Base-by-base conservation (phyloP, 2,113 vertebrate genomes). In the Notiomystis cincta region DNA sequence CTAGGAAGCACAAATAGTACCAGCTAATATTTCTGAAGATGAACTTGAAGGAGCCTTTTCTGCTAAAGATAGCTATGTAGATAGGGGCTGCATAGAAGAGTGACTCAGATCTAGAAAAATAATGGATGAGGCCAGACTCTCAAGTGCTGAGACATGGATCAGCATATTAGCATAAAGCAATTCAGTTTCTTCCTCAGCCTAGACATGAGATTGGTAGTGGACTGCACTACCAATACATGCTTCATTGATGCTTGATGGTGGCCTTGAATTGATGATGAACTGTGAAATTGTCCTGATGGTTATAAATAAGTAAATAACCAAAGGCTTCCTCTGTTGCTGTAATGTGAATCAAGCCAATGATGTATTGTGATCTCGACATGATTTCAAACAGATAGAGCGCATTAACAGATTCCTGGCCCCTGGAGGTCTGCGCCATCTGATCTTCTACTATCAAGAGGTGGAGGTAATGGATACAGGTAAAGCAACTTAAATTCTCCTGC, bases 371-470 rank as follows among this genome's bases (percentile, higher is more conserved):
- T 19, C 13, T 69, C 21, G 50, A 72, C 10, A 30, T 85, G 17
- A 22, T 70, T 92, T 90, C 54, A 50, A 64, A 84, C 95, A 99
- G 99, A 98, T 99, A 97, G 98, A 99, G 28, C 97, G 97, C n/a
- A 98, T 99, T 35, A 98, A 99, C 96, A 98, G 98, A 67, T 99
- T 99, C 95, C 99, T 99, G 97, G 96, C 95, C 21, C 88, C 83
- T 33, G 98, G 98, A 31, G 99, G 99, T 48, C 97, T 98, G 66
- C 96, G 95, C 53, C 98, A 99, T 79, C 96, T 99, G 65, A 98
- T 99, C 91, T 99, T 99, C 97, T 99, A 98, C 90, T 99, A 98
- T 96, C 99, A 99, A 97, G 98, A 99, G 2, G 89, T 97, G 77
- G 99, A 99, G 47, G 60, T 95, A 65, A 15, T 50, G 15, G 99